Evolutionary conservation across 2,113 vertebrate species (phyloP).

Genomic region (Mustelus asterias): DNA sequence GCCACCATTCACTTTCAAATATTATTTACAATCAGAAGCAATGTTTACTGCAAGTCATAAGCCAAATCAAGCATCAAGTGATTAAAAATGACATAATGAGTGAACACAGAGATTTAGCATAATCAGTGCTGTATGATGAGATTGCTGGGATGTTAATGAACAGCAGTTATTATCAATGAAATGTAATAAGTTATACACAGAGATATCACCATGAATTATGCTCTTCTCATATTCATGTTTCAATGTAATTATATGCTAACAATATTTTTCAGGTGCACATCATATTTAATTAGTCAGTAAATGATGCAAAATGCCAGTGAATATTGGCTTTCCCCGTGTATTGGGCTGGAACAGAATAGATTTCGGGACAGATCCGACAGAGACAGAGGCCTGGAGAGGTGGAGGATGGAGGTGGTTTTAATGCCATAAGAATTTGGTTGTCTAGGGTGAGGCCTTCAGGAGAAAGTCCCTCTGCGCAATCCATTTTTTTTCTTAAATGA

Average conservation of each 20-base stretch:
- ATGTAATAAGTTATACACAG: conserved; percentile 22
- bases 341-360: not conserved
- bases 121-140: conserved; percentile 30
- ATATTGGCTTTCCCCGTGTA: not conserved
- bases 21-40: not conserved
- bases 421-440: too few relatives aligned
- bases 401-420: not conserved
- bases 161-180: conserved; percentile 11
- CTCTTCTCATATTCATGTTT: conserved; percentile 16
- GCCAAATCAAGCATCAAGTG: not conserved
- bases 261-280: conserved; percentile 32
- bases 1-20: not conserved
- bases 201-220: conserved; percentile 25
- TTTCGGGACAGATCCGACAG: not conserved
- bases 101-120: conserved; percentile 4
- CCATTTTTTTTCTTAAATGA: not conserved
- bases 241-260: conserved; percentile 25
- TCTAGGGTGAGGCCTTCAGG: not conserved
- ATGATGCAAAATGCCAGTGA: conserved; percentile 6
- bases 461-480: not conserved
- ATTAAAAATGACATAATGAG: conserved; percentile 32
- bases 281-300: conserved; percentile 34
- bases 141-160: conserved; percentile 33
- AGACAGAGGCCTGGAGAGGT: too few relatives aligned
- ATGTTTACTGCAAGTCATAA: conserved; percentile 20